These are phyloP conservation scores for Phylloscopus trochiloides DNA, from an alignment of 2,113 vertebrate species.

Conservation along the genomic window DNA sequence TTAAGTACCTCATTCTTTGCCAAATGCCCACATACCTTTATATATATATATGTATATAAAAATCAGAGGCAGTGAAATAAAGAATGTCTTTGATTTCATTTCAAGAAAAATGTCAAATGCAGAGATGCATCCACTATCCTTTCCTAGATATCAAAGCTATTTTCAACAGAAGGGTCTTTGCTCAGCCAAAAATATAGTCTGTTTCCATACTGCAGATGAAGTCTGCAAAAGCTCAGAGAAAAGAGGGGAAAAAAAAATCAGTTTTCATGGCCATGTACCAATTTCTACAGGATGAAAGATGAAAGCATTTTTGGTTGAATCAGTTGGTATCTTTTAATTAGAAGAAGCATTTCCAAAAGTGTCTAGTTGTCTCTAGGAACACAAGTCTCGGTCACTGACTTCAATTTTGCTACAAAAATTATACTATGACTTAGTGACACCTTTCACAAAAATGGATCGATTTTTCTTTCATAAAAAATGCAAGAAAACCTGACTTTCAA, in stretches of 20 bases:
- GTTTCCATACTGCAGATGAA: slow-evolving; percentile 47
- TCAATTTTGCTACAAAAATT: slow-evolving; percentile 54
- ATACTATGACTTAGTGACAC: slow-evolving; percentile 30
- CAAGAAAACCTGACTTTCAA: slow-evolving; percentile 60
- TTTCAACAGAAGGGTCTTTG: slow-evolving; percentile 52
- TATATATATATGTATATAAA: not conserved
- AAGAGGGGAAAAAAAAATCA: not conserved
- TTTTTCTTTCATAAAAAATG: slow-evolving; percentile 66
- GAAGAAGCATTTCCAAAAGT: slow-evolving; percentile 35
- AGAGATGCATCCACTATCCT: not conserved
- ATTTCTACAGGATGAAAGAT: slow-evolving; percentile 56
- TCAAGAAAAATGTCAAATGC: slow-evolving; percentile 27
- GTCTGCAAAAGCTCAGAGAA: slow-evolving; percentile 40
- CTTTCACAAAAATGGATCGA: slow-evolving; percentile 45
- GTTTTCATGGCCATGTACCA: slow-evolving; percentile 55
- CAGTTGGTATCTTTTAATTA: slow-evolving; percentile 47
- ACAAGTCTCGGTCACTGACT: slow-evolving; percentile 32
- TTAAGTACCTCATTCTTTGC: not conserved
- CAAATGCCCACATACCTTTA: not conserved
- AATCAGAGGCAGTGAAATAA: not conserved
- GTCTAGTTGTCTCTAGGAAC: slow-evolving; percentile 29
- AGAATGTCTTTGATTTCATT: slow-evolving; percentile 38
- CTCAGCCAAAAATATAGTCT: slow-evolving; percentile 60
- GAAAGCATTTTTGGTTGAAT: slow-evolving; percentile 52
- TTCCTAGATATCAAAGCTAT: slow-evolving; percentile 62